phyloP scores from a whole-genome alignment of 2,888 invertebrate genomes.

The Chelonus formosanus region DNA sequence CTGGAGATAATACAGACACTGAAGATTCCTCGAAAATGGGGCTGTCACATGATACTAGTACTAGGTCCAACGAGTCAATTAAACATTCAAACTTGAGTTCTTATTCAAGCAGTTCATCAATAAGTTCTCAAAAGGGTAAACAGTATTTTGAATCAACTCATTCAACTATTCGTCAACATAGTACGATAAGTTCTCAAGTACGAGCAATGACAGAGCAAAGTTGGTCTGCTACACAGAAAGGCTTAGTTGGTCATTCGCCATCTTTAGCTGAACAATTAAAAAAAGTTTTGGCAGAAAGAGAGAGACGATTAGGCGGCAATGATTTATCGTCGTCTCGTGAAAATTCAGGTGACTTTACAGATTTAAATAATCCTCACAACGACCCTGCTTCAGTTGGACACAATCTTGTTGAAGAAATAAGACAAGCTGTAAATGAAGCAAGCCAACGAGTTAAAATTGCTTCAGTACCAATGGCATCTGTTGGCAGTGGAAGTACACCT shows the following conservation, averaged over 20 bases:
- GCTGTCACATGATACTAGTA: conserved; percentile 54
- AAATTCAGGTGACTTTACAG: conserved; percentile 72
- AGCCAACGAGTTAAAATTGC: conserved; percentile 82
- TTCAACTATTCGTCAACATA: conserved; percentile 58
- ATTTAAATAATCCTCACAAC: conserved; percentile 71
- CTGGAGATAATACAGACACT: conserved; percentile 72
- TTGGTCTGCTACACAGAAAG: conserved; percentile 60
- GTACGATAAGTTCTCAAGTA: conserved; percentile 62
- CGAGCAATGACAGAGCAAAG: conserved; percentile 63
- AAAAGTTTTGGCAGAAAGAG: conserved; percentile 86
- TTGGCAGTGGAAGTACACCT: conserved; percentile 57
- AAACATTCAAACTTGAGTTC: conserved; percentile 61
- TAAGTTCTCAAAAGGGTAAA: conserved; percentile 60
- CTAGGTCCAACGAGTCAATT: conserved; percentile 65
- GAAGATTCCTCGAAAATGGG: conserved; percentile 64
- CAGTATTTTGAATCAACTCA: conserved; percentile 57
- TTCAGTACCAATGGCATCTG: conserved; percentile 72
- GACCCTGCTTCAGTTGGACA: conserved; percentile 79
- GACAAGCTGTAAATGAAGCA: conserved; percentile 87
- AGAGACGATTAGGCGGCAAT: conserved; percentile 73
- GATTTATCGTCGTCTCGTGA: conserved; percentile 67
- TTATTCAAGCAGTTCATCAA: conserved; percentile 61
- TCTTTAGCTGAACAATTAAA: conserved; percentile 87
- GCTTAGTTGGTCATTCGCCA: conserved; percentile 74
- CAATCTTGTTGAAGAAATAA: conserved; percentile 86